Evolutionary conservation across 2,888 invertebrate genomes (phyloP).

Genomic region (Sussaba pulchella): DNA sequence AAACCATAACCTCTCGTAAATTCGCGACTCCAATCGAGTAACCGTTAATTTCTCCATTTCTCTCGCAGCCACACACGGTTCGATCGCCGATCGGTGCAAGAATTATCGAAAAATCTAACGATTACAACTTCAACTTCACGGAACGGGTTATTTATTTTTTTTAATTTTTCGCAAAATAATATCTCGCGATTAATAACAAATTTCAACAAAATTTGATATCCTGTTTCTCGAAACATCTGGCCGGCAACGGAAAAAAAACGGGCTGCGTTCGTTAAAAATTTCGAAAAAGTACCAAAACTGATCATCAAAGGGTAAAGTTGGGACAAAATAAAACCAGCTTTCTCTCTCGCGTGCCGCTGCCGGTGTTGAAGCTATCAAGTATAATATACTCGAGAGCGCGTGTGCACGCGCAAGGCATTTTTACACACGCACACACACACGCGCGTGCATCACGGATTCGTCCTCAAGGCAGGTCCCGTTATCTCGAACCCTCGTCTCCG

Average conservation of each 20-base stretch:
- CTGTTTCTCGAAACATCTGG: too few relatives aligned
- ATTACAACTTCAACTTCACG: not conserved
- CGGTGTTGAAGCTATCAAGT: slow-evolving; percentile 16
- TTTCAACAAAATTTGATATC: too few relatives aligned
- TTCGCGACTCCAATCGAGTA: slow-evolving; percentile 4
- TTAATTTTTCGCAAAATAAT: too few relatives aligned
- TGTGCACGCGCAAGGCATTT: slow-evolving; percentile 63
- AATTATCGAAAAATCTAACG: not conserved
- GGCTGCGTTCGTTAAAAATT: too few relatives aligned
- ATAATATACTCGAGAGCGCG: slow-evolving; percentile 51
- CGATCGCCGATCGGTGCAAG: not conserved
- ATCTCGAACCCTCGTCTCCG: slow-evolving; percentile 79
- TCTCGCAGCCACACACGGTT: not conserved
- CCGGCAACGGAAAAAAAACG: too few relatives aligned
- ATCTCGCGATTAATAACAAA: too few relatives aligned
- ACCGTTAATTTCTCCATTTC: not conserved
- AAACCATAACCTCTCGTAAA: slow-evolving; percentile 13
- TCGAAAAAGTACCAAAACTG: not conserved
- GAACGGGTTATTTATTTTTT: too few relatives aligned
- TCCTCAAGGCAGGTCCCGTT: slow-evolving; percentile 78
- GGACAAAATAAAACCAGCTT: slow-evolving; percentile 37
- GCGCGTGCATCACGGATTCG: slow-evolving; percentile 67
- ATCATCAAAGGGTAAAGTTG: slow-evolving; percentile 1
- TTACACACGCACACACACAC: slow-evolving; percentile 10
- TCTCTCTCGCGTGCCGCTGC: slow-evolving; percentile 33